Conservation (phyloP, 2,888 invertebrate species). For the Cinara cedri region DNA sequence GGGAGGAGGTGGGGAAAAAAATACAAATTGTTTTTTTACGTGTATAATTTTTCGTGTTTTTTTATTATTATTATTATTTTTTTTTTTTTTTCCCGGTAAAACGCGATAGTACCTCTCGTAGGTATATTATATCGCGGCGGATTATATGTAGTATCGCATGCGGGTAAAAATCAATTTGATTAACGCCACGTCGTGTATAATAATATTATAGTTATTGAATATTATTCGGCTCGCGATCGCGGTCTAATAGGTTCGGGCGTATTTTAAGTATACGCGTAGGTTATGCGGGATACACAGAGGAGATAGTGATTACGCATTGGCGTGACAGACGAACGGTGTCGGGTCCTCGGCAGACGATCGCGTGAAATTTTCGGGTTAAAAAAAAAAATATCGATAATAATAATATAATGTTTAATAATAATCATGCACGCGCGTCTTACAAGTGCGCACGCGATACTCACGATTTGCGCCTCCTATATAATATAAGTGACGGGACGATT, state of each 20-base stretch:
- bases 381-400: background rate
- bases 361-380: constrained; percentile 38
- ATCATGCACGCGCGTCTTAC: background rate
- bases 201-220: constrained; percentile 55
- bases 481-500: no score
- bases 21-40: background rate
- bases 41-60: background rate
- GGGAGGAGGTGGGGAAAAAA: background rate
- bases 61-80: background rate
- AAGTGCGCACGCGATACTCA: constrained; percentile 40
- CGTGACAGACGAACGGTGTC: constrained; percentile 40
- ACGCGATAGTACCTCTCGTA: background rate
- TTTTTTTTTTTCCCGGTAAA: constrained; percentile 8
- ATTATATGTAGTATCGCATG: constrained; percentile 45
- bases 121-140: no score
- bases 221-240: constrained; percentile 33
- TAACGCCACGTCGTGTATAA: constrained; percentile 24
- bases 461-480: constrained; percentile 25
- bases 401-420: constrained; percentile 16
- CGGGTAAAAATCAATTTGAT: constrained; percentile 53
- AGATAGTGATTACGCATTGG: constrained; percentile 36
- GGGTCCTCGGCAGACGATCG: constrained; percentile 18
- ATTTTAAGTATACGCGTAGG: no score
- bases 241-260: constrained; percentile 22
- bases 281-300: no score